Evolutionary conservation across 2,888 invertebrate genomes (phyloP), one percentile per base, ranked within the genome.

Genomic region (Polyommatus iphigenia): DNA sequence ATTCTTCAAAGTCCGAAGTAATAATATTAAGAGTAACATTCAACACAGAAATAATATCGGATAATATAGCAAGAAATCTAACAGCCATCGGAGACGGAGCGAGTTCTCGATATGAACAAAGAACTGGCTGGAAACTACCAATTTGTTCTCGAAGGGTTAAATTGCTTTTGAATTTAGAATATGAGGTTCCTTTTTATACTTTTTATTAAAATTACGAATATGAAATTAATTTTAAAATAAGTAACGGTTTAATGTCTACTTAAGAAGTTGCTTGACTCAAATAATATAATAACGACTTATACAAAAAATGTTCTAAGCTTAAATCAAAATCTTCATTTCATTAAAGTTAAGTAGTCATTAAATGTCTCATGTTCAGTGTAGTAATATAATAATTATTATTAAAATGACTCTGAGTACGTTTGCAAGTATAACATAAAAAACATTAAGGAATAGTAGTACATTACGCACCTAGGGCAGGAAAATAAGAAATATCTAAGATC

Each of bases 91-190:
- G 85, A 87, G 88, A 46, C 46, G 3, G 13, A 46, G 46, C 46
- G 7, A 46, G 7, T 46, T 46, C 46, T 46, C 46, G 46, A 46
- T 46, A 46, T 46, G 46, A 46, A 46, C 46, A 46, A 46, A 85
- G 86, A 84, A 86, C 85, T 80, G 85, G 82, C 85, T 85, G 85
- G 86, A 86, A 85, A 85, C 84, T 78, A 77, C 81, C 79, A 81
- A 81, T 72, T 78, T 78, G 78, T 79, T 62, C 20, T 13, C n/a
- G n/a, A 62, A 62, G 20, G 4, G n/a, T 20, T 24, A 20, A 62
- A 62, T 62, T 24, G 62, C 20, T 62, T 62, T 41, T 59, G n/a
- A 59, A 59, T 59, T 59, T 7, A n/a, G 59, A 59, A 59, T 59
- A 5, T 54, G 4, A 54, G 10, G 10, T 46, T 46, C 10, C 10